Conservation (phyloP, 2,888 invertebrate genomes). For the Penaeus monodon region DNA sequence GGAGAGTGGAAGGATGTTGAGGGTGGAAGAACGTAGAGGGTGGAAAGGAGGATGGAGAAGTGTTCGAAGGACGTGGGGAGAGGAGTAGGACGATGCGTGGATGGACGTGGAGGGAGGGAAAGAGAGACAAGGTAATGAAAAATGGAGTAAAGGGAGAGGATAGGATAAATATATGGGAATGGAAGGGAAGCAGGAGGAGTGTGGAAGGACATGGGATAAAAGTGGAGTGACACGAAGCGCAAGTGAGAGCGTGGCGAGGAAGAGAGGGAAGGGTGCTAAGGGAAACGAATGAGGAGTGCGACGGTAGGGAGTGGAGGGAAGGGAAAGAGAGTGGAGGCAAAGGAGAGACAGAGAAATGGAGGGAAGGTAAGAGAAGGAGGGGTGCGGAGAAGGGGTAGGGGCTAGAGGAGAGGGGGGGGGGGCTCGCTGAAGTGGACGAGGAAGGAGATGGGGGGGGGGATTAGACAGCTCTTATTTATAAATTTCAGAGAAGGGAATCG, state of each 20-base stretch:
- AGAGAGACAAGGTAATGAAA: background rate
- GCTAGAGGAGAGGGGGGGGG: background rate
- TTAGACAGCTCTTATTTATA: background rate
- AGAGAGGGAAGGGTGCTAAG: constrained; percentile 9
- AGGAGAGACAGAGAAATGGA: no score
- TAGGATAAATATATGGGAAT: no score
- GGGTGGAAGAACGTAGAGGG: no score
- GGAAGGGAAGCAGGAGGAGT: background rate
- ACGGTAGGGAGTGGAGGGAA: background rate
- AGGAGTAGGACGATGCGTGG: background rate
- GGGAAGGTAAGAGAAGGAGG: background rate
- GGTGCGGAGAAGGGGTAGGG: background rate
- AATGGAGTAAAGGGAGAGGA: no score
- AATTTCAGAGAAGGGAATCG: background rate
- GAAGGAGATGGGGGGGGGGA: background rate
- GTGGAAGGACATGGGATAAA: no score
- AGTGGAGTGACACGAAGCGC: no score
- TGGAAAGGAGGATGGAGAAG: no score
- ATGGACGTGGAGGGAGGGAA: background rate
- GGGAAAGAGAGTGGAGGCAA: background rate
- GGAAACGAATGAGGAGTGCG: background rate
- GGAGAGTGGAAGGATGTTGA: background rate
- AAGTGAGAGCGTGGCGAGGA: background rate
- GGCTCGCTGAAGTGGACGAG: background rate
- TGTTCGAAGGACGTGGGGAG: no score